These are phyloP conservation scores for Buphagus erythrorhynchus DNA, from an alignment of 2,797 vertebrate genomes.

Conservation along the genomic window DNA sequence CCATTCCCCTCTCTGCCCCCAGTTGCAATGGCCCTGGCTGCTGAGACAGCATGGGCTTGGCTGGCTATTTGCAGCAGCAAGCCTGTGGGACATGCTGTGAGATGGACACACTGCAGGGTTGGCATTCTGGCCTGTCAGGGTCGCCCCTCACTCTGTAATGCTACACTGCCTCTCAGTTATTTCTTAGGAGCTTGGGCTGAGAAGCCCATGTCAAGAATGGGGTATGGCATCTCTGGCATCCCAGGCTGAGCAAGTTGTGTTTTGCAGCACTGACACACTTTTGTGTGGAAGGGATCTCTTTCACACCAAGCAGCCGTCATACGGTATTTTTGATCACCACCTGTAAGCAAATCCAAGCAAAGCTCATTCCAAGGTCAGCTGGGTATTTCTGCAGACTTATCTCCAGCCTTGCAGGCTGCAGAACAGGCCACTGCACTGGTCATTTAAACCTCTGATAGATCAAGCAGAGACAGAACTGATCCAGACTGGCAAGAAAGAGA, in stretches of 20 bases:
- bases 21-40: neutral
- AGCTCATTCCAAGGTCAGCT: conserved; percentile 67
- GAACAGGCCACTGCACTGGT: neutral
- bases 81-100: neutral
- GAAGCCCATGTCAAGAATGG: neutral
- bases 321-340: conserved; percentile 31
- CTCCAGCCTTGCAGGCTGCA: conserved; percentile 12
- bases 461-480: conserved; percentile 33
- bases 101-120: neutral
- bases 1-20: neutral
- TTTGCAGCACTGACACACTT: conserved; percentile 33
- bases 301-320: conserved; percentile 10
- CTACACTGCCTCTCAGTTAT: neutral
- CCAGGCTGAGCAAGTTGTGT: conserved; percentile 36
- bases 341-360: conserved; percentile 27
- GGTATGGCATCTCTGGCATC: conserved; percentile 49
- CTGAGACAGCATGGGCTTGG: neutral
- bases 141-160: neutral
- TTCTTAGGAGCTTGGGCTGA: neutral
- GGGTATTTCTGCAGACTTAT: conserved; percentile 62
- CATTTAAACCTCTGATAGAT: conserved; percentile 27
- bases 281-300: conserved; percentile 33
- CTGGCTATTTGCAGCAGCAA: neutral
- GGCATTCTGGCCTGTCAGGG: neutral
- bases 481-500: conserved; percentile 37